A percentile compares a stretch with the other conserved stretches of the same genome.
Evolutionary conservation across 2,113 vertebrate genomes (phyloP).

Genomic region (Hipposideros armiger): DNA sequence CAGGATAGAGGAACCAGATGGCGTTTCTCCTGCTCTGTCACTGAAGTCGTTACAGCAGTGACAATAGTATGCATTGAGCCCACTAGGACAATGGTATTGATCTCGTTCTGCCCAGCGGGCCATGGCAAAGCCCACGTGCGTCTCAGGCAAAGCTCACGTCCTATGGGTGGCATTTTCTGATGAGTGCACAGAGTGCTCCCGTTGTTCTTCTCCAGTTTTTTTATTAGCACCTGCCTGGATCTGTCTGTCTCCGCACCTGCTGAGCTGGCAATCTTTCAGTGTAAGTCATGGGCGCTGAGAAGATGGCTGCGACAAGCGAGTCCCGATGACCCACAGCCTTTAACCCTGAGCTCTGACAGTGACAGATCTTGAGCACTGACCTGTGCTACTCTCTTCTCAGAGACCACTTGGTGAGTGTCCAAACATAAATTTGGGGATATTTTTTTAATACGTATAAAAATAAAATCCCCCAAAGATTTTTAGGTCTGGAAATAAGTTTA

Average conservation of each 20-base stretch:
- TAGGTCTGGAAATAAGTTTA: not conserved
- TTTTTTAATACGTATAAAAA: not conserved
- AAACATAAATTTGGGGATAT: not conserved
- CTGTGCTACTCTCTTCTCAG: not conserved
- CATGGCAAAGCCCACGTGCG: not conserved
- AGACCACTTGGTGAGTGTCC: not conserved
- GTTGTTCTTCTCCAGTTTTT: conserved; percentile 46
- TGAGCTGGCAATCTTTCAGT: not conserved
- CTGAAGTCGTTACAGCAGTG: not conserved
- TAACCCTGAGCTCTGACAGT: not conserved
- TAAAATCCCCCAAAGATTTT: not conserved
- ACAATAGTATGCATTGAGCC: not conserved
- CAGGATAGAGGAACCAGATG: not conserved
- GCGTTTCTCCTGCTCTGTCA: not conserved
- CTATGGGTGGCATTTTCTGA: not conserved
- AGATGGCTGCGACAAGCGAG: not conserved
- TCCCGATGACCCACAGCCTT: not conserved
- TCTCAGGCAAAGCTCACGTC: not conserved
- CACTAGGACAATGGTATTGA: not conserved
- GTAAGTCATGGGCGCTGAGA: not conserved
- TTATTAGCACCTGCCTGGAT: conserved; percentile 28
- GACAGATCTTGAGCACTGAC: not conserved
- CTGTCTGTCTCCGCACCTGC: conserved; percentile 18
- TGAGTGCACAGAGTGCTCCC: not conserved
- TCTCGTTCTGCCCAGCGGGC: not conserved